These are phyloP conservation scores for Empis stercorea DNA, from an alignment of 2,888 invertebrate species.

Conservation along the genomic window DNA sequence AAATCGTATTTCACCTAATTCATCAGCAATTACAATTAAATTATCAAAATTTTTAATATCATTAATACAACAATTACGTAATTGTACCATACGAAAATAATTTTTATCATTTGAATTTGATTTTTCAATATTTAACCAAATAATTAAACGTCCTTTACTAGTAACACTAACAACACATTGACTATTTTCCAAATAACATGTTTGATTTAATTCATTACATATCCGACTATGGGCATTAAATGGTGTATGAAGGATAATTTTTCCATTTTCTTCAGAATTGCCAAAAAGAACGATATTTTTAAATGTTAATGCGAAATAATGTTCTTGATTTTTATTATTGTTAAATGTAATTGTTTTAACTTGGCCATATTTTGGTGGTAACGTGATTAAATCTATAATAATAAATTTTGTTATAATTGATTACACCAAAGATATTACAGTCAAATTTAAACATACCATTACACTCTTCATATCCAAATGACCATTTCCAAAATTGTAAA, in stretches of 20 bases:
- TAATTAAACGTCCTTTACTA: slow-evolving; percentile 37
- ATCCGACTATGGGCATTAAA: not conserved
- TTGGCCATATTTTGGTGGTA: slow-evolving; percentile 8
- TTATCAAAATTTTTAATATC: slow-evolving; percentile 41
- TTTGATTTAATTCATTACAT: slow-evolving; percentile 28
- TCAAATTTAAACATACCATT: too few relatives aligned
- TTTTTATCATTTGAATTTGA: slow-evolving; percentile 5
- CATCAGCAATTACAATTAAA: slow-evolving; percentile 45
- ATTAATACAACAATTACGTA: slow-evolving; percentile 32
- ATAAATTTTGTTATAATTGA: too few relatives aligned
- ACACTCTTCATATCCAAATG: slow-evolving; percentile 38
- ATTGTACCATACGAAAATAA: slow-evolving; percentile 6
- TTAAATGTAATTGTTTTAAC: slow-evolving; percentile 11
- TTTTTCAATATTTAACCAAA: slow-evolving; percentile 38
- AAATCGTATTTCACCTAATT: slow-evolving; percentile 42
- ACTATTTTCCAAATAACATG: slow-evolving; percentile 39
- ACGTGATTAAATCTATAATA: slow-evolving; percentile 2
- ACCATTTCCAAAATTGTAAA: slow-evolving; percentile 51
- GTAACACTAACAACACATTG: slow-evolving; percentile 41
- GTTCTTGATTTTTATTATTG: slow-evolving; percentile 3
- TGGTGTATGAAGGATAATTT: slow-evolving; percentile 20
- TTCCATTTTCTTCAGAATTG: slow-evolving; percentile 4
- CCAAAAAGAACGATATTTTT: slow-evolving; percentile 10
- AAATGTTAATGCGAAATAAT: slow-evolving; percentile 11
- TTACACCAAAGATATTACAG: too few relatives aligned